Evolutionary conservation across 2,797 vertebrate genomes (phyloP), one percentile per base, ranked within the genome.

Genomic region (Tokudaia muenninki): DNA sequence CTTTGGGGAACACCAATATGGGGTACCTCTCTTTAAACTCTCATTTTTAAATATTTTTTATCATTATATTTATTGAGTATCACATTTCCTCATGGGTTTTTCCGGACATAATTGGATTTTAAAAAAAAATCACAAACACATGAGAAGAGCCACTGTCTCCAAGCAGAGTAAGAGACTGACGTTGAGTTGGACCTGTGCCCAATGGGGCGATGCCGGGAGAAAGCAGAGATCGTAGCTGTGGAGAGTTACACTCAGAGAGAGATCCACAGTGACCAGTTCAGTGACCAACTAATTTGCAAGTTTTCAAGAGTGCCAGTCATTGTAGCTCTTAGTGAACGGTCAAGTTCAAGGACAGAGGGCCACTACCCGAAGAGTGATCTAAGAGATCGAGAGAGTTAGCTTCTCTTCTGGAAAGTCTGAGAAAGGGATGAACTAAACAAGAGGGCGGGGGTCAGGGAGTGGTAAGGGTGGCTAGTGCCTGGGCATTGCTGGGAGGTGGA

Each of bases 211-310:
- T 52, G 0, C 55, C 55, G 1, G 55, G 21, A 21, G 13, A 4
- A 34, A 50, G 37, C 10, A 3, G 26, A 2, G 22, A 0, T 0
- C 0, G 2, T 37, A 37, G 29, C 13, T 31, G 26, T 24, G 44
- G 21, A 93, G 24, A 12, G 19, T 26, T 50, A 37, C 6, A 12
- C 57, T 2, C 4, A 47, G 84, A 83, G 90, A 75, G n/a, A 34
- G 78, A 79, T 0, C 11, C 12, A 2, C 31, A 72, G 31, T 12
- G 34, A 26, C 17, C 19, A 89, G n/a, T 21, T 44, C 5, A 3
- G 37, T 6, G 19, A 3, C 3, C 47, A 67, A 0, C 10, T 57
- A 31, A 16, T 29, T 34, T 67, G 57, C 12, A 59, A 63, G 52
- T 22, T 34, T 21, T 77, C 67, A 70, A 19, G 16, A 26, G 31